A percentile compares a stretch with the other conserved stretches of the same genome.
Evolutionary conservation across 1,140 invertebrate species (phyloP).

Genomic region (Drosophila biarmipes): DNA sequence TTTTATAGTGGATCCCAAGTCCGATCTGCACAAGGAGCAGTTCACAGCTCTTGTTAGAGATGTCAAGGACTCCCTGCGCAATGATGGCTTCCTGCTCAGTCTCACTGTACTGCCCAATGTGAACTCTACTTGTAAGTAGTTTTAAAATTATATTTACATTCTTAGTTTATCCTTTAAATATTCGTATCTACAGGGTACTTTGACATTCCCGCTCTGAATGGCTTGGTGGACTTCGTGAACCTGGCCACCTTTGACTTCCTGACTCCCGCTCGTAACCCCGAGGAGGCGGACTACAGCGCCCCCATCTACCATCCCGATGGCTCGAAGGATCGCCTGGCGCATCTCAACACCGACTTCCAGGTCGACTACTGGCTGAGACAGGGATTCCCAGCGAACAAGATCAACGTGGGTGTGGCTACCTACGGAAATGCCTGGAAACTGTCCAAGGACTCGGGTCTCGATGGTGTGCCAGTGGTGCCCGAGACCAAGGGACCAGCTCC

Average conservation of each 20-base stretch:
- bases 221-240: slow-evolving; percentile 92
- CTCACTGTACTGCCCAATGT: slow-evolving; percentile 91
- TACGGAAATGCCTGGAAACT: slow-evolving; percentile 94
- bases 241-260: slow-evolving; percentile 92
- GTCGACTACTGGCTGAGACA: slow-evolving; percentile 87
- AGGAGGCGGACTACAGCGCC: slow-evolving; percentile 90
- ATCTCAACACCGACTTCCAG: slow-evolving; percentile 88
- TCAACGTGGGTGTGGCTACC: slow-evolving; percentile 93
- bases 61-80: slow-evolving; percentile 88
- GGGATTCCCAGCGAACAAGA: slow-evolving; percentile 89
- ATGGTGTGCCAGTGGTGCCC: slow-evolving; percentile 90
- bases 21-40: slow-evolving; percentile 90
- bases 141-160: too few relatives aligned
- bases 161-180: too few relatives aligned
- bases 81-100: slow-evolving; percentile 88
- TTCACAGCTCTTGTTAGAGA: slow-evolving; percentile 91
- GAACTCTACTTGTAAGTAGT: slow-evolving; percentile 88
- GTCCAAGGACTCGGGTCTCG: slow-evolving; percentile 88
- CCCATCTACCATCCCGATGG: slow-evolving; percentile 88
- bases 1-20: slow-evolving; percentile 89
- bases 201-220: slow-evolving; percentile 89
- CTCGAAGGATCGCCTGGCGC: slow-evolving; percentile 85
- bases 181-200: slow-evolving; percentile 88
- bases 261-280: slow-evolving; percentile 89
- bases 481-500: slow-evolving; percentile 88